These are phyloP conservation scores for Crax fasciolata DNA, from an alignment of 2,797 vertebrate genomes.

Conservation along the genomic window DNA sequence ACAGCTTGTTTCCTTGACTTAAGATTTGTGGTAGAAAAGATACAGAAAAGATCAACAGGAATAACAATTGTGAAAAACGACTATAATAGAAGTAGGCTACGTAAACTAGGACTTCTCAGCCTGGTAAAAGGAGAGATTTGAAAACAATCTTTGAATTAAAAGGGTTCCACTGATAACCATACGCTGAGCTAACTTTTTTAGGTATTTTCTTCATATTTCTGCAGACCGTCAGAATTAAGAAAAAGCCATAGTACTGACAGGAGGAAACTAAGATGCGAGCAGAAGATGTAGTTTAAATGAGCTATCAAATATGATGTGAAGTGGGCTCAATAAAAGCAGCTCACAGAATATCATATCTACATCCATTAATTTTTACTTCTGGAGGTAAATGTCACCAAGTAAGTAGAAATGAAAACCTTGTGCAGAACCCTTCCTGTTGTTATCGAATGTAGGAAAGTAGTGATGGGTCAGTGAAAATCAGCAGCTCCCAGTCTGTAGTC, in stretches of 20 bases:
- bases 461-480: background rate
- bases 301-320: background rate
- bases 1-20: background rate
- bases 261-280: background rate
- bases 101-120: background rate
- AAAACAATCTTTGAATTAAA: background rate
- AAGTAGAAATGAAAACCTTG: background rate
- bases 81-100: background rate
- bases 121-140: background rate
- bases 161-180: background rate
- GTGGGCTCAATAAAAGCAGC: background rate
- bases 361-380: background rate
- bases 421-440: background rate
- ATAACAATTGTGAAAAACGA: background rate
- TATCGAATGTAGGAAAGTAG: background rate
- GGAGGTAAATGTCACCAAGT: background rate
- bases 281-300: slow-evolving; percentile 19
- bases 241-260: background rate
- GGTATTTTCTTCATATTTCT: background rate
- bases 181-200: background rate
- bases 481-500: background rate
- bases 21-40: background rate
- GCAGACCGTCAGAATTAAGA: background rate
- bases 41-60: background rate
- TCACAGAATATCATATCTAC: background rate